Conservation (phyloP, 2,113 vertebrate genomes). For the Todiramphus saurophagus region DNA sequence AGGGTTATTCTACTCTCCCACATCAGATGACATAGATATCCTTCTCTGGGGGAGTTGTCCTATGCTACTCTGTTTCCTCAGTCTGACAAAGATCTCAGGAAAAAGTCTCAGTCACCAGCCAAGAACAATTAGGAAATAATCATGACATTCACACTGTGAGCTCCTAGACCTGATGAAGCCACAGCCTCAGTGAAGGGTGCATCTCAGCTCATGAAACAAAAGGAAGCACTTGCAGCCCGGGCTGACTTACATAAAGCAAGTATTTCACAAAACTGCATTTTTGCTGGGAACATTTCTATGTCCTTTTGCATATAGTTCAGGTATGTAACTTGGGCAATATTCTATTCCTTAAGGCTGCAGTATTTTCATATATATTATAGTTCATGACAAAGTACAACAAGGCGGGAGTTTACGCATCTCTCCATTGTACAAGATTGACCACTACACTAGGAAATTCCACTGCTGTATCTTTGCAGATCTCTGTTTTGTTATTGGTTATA, state of each 20-base stretch:
- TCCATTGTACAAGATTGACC: neutral
- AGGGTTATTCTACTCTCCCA: neutral
- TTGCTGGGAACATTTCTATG: accelerated
- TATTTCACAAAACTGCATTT: neutral
- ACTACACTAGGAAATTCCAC: neutral
- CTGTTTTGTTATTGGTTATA: neutral
- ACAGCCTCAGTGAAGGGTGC: neutral
- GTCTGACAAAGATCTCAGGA: neutral
- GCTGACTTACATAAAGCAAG: neutral
- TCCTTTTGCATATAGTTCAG: neutral
- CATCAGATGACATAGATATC: neutral
- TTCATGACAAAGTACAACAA: neutral
- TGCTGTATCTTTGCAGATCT: neutral
- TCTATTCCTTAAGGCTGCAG: neutral
- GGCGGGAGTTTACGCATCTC: neutral
- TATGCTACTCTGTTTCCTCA: neutral
- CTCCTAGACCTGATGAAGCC: neutral
- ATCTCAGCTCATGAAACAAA: neutral
- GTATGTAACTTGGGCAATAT: neutral
- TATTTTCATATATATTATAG: neutral
- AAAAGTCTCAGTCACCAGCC: neutral
- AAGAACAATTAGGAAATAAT: neutral
- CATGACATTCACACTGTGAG: neutral
- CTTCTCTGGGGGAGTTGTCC: neutral
- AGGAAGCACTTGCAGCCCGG: neutral